Conservation (phyloP, 2,797 vertebrate genomes). For the Enteromius mattozi region DNA sequence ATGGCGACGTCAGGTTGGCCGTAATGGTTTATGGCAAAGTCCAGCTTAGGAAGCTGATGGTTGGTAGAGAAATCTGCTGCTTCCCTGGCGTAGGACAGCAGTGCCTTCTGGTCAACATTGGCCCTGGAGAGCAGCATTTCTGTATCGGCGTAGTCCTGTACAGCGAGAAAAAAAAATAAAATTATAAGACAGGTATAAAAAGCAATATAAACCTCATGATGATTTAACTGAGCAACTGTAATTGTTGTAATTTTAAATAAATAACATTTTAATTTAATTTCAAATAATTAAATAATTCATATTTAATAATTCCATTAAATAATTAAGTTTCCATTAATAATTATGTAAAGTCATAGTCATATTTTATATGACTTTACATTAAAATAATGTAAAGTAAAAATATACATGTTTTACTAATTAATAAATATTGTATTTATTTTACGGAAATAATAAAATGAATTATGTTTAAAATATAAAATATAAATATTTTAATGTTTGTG, state of each 20-base stretch:
- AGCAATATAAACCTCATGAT: background rate
- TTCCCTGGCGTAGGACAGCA: slow-evolving; percentile 91
- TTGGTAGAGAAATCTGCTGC: slow-evolving; percentile 97
- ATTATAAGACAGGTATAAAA: background rate
- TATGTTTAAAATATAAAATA: background rate
- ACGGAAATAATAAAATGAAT: background rate
- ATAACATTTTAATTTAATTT: too few species aligned
- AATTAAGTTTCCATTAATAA: too few species aligned
- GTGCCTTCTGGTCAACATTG: slow-evolving; percentile 94
- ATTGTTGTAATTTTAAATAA: too few species aligned
- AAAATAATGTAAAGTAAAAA: too few species aligned
- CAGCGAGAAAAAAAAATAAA: background rate
- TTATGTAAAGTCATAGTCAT: too few species aligned
- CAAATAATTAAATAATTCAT: too few species aligned
- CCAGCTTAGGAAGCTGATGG: slow-evolving; percentile 91
- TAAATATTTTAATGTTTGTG: background rate
- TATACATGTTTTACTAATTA: background rate
- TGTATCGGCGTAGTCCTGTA: slow-evolving; percentile 92
- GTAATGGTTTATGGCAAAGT: slow-evolving; percentile 99
- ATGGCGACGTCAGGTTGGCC: slow-evolving; percentile 98
- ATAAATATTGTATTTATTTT: background rate
- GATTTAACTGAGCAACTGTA: too few species aligned
- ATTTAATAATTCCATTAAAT: too few species aligned
- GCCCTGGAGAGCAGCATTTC: slow-evolving; percentile 92
- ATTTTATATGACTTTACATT: too few species aligned